Evolutionary conservation across 1,140 invertebrate species (phyloP).

Genomic region (Leucophenga varia): DNA sequence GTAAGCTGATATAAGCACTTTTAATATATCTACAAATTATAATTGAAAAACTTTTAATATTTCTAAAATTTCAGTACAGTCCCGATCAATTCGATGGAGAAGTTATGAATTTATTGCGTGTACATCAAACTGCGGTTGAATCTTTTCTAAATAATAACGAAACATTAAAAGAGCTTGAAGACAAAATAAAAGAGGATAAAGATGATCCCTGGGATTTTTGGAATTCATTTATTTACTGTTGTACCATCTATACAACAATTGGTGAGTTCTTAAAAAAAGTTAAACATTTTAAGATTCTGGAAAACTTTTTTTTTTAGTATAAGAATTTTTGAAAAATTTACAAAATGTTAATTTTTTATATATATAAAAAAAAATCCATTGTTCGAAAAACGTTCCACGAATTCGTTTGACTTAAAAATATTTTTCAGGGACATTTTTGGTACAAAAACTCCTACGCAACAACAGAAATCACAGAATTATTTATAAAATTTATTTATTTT

Average conservation of each 20-base stretch:
- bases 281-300: too few species aligned
- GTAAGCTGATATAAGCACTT: constrained; percentile 18
- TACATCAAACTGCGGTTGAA: constrained; percentile 25
- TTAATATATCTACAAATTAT: neutral
- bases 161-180: constrained; percentile 13
- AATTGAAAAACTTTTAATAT: neutral
- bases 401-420: too few species aligned
- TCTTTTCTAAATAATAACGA: constrained; percentile 25
- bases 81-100: constrained; percentile 18
- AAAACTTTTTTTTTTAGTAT: too few species aligned
- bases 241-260: constrained; percentile 92
- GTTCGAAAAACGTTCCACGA: too few species aligned
- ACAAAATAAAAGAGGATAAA: neutral
- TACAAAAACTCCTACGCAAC: too few species aligned
- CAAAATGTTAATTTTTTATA: too few species aligned
- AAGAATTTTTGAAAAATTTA: too few species aligned
- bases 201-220: constrained; percentile 80
- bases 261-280: too few species aligned
- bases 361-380: too few species aligned
- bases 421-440: too few species aligned
- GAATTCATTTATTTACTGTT: constrained; percentile 89
- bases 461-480: too few species aligned
- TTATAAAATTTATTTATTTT: too few species aligned
- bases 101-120: constrained; percentile 24
- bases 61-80: constrained; percentile 9